Evolutionary conservation across 2,888 invertebrate species (phyloP), one percentile per base, ranked within the genome.

Genomic region (Clanis bilineata): DNA sequence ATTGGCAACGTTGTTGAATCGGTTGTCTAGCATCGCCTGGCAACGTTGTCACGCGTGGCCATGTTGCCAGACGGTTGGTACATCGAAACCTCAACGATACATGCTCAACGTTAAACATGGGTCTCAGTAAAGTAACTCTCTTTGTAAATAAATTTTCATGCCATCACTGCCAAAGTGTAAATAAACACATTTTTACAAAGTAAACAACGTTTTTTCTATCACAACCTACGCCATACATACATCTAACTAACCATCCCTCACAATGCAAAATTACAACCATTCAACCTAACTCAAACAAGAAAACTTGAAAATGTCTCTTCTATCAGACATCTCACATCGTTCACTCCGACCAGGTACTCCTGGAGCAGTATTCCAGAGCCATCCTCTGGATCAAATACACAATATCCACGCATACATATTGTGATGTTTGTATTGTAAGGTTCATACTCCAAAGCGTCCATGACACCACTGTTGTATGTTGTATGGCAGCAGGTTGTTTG

Each of bases 81-180:
- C 67, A 69, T 63, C 62, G 63, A 67, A 60, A 72, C 63, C 70
- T 69, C 70, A 67, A 63, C 60, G 59, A 69, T 63, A 71, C 74
- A 76, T 77, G 84, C 83, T 84, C 82, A 83, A 82, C 69, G 74
- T 71, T 71, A 72, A 69, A 74, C 72, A 80, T 86, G 82, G 89
- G 88, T 90, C 88, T 90, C 88, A 88, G 73, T 77, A 69, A 79
- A 79, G 90, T 90, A 91, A 92, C 90, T 92, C 91, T 92, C 91
- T 90, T 89, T 92, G 87, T 90, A 88, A 83, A 86, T 88, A 87
- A 79, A 85, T 80, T 76, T n/a, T 83, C 79, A 88, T 84, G 86
- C 87, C 88, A 89, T 88, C 90, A 92, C 90, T 90, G 90, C 91
- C 91, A 92, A 91, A 92, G 91, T 91, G 91, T 91, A 88, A 91